Evolutionary conservation across 2,113 vertebrate species (phyloP).

Genomic region (Apaloderma vittatum): DNA sequence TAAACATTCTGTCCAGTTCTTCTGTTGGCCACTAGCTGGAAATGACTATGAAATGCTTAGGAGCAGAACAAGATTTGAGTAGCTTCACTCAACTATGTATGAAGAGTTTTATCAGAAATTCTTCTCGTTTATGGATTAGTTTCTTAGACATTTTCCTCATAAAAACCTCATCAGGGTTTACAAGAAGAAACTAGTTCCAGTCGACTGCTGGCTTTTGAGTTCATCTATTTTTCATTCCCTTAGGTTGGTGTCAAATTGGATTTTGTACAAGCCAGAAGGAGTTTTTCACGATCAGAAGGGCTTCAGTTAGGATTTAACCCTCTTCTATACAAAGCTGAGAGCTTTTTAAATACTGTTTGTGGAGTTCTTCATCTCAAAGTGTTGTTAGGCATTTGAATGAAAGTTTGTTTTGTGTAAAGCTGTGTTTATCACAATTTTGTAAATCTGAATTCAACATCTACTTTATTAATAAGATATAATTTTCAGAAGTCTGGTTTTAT

Average conservation of each 20-base stretch:
- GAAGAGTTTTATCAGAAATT: background rate
- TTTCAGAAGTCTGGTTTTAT: slow-evolving; percentile 36
- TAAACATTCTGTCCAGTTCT: background rate
- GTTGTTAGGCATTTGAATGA: background rate
- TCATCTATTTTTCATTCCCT: background rate
- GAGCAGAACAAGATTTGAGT: background rate
- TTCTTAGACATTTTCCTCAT: background rate
- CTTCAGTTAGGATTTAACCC: background rate
- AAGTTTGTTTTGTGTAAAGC: background rate
- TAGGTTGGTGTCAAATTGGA: background rate
- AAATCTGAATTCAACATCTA: slow-evolving; percentile 16
- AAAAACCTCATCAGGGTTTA: background rate
- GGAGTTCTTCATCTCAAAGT: background rate
- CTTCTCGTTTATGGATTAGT: background rate
- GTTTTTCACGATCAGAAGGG: background rate
- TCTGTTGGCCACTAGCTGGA: background rate
- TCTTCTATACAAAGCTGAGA: background rate
- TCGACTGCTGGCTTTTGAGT: background rate
- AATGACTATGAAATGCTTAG: background rate
- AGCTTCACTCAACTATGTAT: background rate
- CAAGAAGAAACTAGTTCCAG: background rate
- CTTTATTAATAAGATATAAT: slow-evolving; percentile 1
- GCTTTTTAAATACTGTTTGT: background rate
- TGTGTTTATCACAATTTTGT: background rate
- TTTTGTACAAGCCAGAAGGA: background rate